Conservation (phyloP, 2,113 vertebrate species). For the Eonycteris spelaea region DNA sequence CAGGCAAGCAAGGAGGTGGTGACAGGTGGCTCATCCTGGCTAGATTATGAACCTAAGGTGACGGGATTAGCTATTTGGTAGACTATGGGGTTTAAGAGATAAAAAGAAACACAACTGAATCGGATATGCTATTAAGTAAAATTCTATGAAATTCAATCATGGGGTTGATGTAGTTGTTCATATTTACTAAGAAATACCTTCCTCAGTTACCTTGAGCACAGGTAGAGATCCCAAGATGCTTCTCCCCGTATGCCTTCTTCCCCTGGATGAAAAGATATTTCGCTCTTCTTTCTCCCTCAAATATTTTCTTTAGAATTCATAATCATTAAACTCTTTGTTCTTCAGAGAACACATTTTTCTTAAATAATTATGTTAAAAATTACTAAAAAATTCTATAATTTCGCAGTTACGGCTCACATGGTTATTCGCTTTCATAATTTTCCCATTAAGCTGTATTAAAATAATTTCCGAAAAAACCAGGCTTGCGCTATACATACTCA, state of each 20-base stretch:
- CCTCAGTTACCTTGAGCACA: neutral
- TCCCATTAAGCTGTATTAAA: neutral
- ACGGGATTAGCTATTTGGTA: neutral
- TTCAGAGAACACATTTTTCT: neutral
- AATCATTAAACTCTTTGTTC: neutral
- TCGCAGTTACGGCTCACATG: neutral
- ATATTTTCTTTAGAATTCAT: neutral
- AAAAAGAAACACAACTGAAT: neutral
- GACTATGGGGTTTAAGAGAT: neutral
- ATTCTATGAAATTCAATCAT: neutral
- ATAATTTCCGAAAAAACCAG: neutral
- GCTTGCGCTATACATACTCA: neutral
- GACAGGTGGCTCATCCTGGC: fast-evolving
- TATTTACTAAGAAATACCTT: neutral
- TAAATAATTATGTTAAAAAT: neutral
- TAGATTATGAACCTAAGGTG: neutral
- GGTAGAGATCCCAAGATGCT: neutral
- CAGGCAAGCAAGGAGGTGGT: no score
- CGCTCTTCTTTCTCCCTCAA: neutral
- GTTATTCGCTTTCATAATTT: neutral
- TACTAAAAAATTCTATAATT: neutral
- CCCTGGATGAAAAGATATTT: neutral
- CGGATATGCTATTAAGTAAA: neutral
- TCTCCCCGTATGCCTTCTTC: neutral
- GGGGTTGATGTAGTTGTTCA: neutral